Conservation (phyloP, 2,888 invertebrate genomes). For the Sphaerolaimus hirsutus region DNA sequence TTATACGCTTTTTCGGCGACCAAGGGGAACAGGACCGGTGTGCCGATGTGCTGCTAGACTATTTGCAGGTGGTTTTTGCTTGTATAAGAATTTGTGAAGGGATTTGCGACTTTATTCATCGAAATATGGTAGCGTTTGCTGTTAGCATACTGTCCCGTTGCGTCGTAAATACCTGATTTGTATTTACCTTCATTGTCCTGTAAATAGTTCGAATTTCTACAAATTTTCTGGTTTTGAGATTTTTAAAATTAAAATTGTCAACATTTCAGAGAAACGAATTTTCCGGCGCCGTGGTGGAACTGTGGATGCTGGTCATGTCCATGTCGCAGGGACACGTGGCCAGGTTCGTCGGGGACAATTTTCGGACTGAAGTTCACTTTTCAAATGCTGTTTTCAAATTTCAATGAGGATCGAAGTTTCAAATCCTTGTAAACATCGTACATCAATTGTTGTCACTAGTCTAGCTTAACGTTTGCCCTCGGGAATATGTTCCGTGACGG, state of each 20-base stretch:
- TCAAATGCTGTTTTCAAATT: no score
- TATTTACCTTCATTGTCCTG: no score
- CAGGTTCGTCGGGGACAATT: constrained; percentile 12
- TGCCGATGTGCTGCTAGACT: constrained; percentile 42
- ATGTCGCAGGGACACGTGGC: constrained; percentile 33
- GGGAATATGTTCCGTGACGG: no score
- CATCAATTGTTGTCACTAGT: neutral
- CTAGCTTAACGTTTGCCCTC: no score
- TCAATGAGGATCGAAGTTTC: no score
- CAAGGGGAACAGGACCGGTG: constrained; percentile 43
- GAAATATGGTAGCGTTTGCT: no score
- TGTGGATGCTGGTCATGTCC: constrained; percentile 46
- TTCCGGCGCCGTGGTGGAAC: constrained; percentile 67
- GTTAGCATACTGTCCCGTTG: no score
- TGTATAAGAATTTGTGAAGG: no score
- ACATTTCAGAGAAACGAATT: constrained; percentile 48
- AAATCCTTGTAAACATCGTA: constrained; percentile 19
- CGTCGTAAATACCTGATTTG: no score
- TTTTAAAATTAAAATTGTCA: neutral
- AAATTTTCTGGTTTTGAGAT: neutral
- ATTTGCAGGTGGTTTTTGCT: constrained; percentile 31
- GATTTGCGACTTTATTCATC: no score
- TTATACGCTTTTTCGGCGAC: constrained; percentile 44
- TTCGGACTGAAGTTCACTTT: constrained; percentile 14
- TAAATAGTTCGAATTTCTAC: no score